Percentiles rank a stretch among this genome's conserved stretches.
Conservation (phyloP, 2,888 invertebrate genomes). For the Agrochola lota region DNA sequence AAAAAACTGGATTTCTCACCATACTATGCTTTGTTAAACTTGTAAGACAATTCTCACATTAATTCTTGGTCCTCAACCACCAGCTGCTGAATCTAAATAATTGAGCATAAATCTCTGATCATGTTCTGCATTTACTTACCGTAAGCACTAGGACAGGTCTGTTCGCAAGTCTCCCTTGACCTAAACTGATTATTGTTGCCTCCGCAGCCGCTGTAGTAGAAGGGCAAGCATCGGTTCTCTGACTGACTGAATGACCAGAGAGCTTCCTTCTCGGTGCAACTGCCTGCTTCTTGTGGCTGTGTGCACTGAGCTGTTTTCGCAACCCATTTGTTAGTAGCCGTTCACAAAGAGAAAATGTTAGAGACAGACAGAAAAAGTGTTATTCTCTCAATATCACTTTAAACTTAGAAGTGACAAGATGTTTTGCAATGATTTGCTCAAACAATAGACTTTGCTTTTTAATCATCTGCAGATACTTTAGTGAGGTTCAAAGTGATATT, state of each 20-base stretch:
- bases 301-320: slow-evolving; percentile 93
- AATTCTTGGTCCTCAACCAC: neutral
- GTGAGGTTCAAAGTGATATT: slow-evolving; percentile 5
- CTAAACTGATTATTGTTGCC: slow-evolving; percentile 97
- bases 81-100: neutral
- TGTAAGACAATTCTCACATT: neutral
- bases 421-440: neutral
- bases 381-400: slow-evolving; percentile 15
- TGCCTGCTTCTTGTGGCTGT: slow-evolving; percentile 93
- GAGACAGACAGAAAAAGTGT: slow-evolving; percentile 18
- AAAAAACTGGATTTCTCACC: too few relatives aligned
- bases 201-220: slow-evolving; percentile 97
- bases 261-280: slow-evolving; percentile 94
- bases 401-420: neutral
- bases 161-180: slow-evolving; percentile 93
- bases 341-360: slow-evolving; percentile 39
- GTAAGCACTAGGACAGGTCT: slow-evolving; percentile 94
- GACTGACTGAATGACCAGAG: slow-evolving; percentile 96
- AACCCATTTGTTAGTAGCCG: slow-evolving; percentile 79
- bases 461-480: neutral
- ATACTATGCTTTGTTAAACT: slow-evolving; percentile 5
- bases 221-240: slow-evolving; percentile 97
- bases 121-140: slow-evolving; percentile 92
- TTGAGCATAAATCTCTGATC: neutral
- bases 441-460: neutral